Conservation (phyloP, 2,113 vertebrate genomes). For the Ploceus nigricollis region DNA sequence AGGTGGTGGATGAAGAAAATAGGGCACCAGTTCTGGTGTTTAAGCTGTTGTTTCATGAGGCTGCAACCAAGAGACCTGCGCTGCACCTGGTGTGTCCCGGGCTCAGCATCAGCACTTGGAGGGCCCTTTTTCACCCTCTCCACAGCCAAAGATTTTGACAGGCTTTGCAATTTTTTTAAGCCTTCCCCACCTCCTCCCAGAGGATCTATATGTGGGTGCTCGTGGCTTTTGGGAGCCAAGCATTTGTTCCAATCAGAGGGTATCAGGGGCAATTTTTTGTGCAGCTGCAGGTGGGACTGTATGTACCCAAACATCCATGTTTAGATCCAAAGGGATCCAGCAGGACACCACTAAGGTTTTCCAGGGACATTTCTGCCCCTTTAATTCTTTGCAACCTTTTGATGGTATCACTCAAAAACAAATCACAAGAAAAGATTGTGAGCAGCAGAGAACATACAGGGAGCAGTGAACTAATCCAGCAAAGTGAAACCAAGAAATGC, state of each 20-base stretch:
- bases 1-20: neutral
- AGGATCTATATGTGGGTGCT: neutral
- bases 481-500: constrained; percentile 27
- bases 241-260: neutral
- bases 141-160: neutral
- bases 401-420: neutral
- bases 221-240: neutral
- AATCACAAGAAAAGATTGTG: neutral
- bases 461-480: neutral
- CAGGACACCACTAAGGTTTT: neutral
- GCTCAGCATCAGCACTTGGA: neutral
- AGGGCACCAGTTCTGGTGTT: neutral
- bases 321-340: neutral
- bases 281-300: neutral
- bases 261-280: neutral
- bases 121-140: neutral
- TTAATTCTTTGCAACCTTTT: neutral
- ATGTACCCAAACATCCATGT: neutral
- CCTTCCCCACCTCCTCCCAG: neutral
- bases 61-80: neutral
- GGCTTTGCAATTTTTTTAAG: neutral
- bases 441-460: neutral
- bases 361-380: neutral
- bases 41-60: neutral
- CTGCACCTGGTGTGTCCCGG: accelerated